Conservation (phyloP, 2,113 vertebrate species). For the Piaya cayana region DNA sequence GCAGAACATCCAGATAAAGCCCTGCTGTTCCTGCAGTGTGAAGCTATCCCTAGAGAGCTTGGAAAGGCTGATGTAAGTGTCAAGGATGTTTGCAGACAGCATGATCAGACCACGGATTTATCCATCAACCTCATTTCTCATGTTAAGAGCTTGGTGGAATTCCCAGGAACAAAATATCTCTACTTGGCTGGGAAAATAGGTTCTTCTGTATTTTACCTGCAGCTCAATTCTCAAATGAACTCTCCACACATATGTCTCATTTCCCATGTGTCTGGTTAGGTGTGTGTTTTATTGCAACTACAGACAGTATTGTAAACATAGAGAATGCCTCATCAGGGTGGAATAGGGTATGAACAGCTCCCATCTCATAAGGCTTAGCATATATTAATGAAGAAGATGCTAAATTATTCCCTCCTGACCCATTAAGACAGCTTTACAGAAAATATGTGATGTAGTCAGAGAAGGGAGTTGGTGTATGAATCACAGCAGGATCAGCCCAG, state of each 20-base stretch:
- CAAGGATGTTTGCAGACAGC: slow-evolving; percentile 35
- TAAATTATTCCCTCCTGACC: slow-evolving; percentile 27
- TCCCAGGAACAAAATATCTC: slow-evolving; percentile 15
- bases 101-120: slow-evolving; percentile 53
- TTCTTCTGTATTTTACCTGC: slow-evolving; percentile 41
- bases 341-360: background rate
- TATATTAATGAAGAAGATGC: slow-evolving; percentile 46
- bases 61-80: slow-evolving; percentile 67
- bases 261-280: background rate
- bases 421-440: slow-evolving; percentile 31
- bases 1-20: slow-evolving; percentile 45
- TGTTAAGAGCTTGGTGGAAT: slow-evolving; percentile 30
- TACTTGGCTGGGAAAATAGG: slow-evolving; percentile 6
- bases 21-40: slow-evolving; percentile 16
- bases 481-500: slow-evolving; percentile 17
- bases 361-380: background rate
- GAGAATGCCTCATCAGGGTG: background rate
- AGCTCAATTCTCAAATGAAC: background rate
- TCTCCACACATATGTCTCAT: background rate
- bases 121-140: slow-evolving; percentile 50
- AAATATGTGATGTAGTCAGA: slow-evolving; percentile 25
- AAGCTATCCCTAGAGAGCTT: slow-evolving; percentile 30
- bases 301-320: background rate
- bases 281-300: background rate
- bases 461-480: slow-evolving; percentile 34